Base-by-base conservation (phyloP, 2,797 vertebrate genomes). In the Odontamblyopus lacepedii region DNA sequence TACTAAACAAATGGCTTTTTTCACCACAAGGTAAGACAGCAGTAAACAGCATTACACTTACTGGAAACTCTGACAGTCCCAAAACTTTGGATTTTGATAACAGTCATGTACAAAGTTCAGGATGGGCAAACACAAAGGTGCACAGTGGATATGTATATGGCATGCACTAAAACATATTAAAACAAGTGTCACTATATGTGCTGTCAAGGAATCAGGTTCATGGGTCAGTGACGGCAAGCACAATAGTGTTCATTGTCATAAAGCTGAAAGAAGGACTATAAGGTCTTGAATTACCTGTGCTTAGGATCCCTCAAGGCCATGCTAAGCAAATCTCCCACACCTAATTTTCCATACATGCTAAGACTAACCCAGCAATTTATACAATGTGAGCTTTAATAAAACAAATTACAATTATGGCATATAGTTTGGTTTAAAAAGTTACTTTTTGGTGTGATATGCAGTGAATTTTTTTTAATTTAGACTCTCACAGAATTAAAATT, bases 1-100 rank as follows among this genome's bases (percentile, higher is more conserved):
- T 87, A 68, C 82, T 82, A 91, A 93, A 94, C 92, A 93, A 93
- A 91, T 88, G 82, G 78, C 79, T 80, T 91, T 79, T 82, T 78
- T 86, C 85, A 71, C 53, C 65, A 64, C 26, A 80, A 70, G 71
- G 76, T 72, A 71, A 83, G 78, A 60, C 7, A 69, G 64, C 66
- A 15, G 60, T 65, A 53, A 70, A 64, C 16, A 0, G 5, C 62
- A 15, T 7, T 48, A 48, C 15, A 48, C 44, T 48, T 13, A 48
- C 13, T 72, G 62, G 48, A 69, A 23, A n/a, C 44, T 69, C 83
- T 72, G 44, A 27, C 41, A 27, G 19, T n/a, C 44, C 13, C 3
- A 68, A 29, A 68, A 64, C 68, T 82, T 78, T 68, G 67, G 70
- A 82, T 61, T 48, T 76, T 2, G 9, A 8, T 55, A 67, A 32